phyloP scores from a whole-genome alignment of 2,113 vertebrate genomes.

The Atrichornis clamosus region DNA sequence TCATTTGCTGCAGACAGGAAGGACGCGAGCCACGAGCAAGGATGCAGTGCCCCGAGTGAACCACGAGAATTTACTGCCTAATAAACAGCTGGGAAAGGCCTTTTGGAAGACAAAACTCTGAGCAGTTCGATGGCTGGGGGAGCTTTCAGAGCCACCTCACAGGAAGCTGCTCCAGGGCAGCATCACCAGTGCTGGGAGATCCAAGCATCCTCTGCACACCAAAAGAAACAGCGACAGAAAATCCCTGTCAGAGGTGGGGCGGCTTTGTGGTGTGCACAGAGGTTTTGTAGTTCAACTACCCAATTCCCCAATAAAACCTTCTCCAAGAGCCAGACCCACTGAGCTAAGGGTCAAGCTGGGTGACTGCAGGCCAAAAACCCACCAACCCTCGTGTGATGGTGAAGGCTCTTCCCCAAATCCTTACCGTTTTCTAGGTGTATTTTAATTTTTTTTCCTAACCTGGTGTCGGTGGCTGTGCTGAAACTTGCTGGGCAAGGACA shows the following conservation, averaged over 20 bases:
- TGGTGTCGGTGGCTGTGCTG: neutral
- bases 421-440: neutral
- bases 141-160: neutral
- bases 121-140: neutral
- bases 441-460: neutral
- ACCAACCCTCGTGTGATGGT: rapidly evolving
- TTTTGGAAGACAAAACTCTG: neutral
- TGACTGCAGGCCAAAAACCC: neutral
- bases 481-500: neutral
- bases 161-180: neutral
- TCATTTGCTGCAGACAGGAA: neutral
- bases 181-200: neutral
- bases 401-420: neutral
- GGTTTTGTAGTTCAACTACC: neutral
- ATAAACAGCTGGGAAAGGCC: neutral
- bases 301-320: neutral
- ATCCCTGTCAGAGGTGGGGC: neutral
- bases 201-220: neutral
- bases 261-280: neutral
- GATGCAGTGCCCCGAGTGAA: neutral
- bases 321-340: neutral
- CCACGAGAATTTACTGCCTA: neutral
- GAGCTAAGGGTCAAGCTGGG: neutral
- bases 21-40: neutral
- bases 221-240: neutral